Evolutionary conservation across 2,113 vertebrate genomes (phyloP), one percentile per base, ranked within the genome.

Genomic region (Phocoena sinus): DNA sequence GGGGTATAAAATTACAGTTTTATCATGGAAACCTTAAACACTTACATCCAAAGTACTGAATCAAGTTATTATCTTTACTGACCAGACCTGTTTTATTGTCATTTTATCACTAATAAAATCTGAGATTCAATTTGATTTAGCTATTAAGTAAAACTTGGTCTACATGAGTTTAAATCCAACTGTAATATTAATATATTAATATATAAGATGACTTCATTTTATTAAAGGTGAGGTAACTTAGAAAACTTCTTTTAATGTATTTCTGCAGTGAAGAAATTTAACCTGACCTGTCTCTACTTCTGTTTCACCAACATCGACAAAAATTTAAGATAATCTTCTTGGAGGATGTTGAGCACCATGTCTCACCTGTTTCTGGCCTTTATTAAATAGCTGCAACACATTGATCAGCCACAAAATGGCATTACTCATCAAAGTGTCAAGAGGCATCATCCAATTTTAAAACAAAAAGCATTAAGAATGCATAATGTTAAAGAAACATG

Each of bases 11-110:
- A 99, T 99, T 99, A 99, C 99, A 98, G 98, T 99, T 99, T 99
- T 99, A 99, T 99, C 99, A 99, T 99, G 99, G 99, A 99, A 99
- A 99, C 99, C 99, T 99, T 99, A 99, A 99, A 99, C 99, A 99
- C 99, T 99, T 99, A 98, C 99, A 99, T 99, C 98, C 99, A 99
- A 99, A 99, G 99, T 99, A 99, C 98, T 98, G 99, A 99, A 99
- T 99, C 99, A 99, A 99, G 99, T 99, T 99, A 99, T 99, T 99
- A 99, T 99, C 99, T 98, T 98, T 97, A 98, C 98, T 98, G 98
- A 99, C 98, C 98, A 99, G 98, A 98, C 99, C 98, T 98, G 98
- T 98, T 98, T 98, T 98, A 99, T 98, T 98, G 98, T 98, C 98
- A 56, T 98, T 98, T 98, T 98, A 98, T 98, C 98, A 98, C 98